These are phyloP conservation scores for Rousettus leschenaultii DNA, from an alignment of 2,113 vertebrate species.

Conservation along the genomic window DNA sequence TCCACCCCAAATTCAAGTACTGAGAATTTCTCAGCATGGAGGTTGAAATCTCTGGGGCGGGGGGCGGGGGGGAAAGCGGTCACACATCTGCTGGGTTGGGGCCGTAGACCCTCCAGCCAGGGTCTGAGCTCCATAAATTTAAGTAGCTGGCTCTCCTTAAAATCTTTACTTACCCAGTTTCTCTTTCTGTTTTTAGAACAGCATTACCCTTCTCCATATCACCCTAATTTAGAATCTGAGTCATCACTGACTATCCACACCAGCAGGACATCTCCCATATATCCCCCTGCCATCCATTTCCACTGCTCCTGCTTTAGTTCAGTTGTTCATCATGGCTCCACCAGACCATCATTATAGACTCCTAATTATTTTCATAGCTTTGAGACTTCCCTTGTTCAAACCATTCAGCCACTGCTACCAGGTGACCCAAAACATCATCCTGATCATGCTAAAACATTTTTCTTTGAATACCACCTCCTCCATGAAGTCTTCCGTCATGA, in stretches of 20 bases:
- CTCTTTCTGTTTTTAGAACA: neutral
- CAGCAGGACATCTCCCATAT: neutral
- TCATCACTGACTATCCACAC: neutral
- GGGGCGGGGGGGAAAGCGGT: too few species aligned
- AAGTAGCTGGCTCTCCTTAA: neutral
- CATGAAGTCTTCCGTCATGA: conserved; percentile 13
- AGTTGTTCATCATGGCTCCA: neutral
- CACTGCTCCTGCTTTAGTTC: neutral
- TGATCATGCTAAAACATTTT: neutral
- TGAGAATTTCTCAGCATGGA: neutral
- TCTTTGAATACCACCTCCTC: neutral
- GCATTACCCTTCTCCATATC: neutral
- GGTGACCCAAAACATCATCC: neutral
- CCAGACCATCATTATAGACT: neutral
- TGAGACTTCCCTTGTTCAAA: neutral
- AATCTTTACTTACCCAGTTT: neutral
- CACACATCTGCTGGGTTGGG: neutral
- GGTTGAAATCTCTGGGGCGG: neutral
- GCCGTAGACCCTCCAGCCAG: neutral
- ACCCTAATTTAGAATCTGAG: neutral
- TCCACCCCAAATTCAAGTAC: neutral
- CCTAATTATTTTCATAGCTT: neutral
- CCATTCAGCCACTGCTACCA: neutral
- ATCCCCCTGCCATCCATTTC: neutral
- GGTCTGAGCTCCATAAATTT: neutral